Evolutionary conservation across 2,113 vertebrate species (phyloP).

Genomic region (Myotis brandtii): DNA sequence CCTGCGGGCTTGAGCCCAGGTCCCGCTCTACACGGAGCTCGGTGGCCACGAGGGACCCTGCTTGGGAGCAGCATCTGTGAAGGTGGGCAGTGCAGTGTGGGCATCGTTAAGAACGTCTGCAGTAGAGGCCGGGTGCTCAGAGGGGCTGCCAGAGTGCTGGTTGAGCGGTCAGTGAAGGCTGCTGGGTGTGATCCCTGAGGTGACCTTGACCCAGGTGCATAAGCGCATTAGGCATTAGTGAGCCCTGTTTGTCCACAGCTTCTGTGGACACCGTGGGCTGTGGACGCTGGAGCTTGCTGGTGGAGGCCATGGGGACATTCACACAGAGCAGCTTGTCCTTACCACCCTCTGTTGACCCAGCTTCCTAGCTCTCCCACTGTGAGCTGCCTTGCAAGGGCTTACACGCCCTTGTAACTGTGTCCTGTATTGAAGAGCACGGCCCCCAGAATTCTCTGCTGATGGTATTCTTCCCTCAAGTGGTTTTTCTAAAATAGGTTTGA

Average conservation of each 20-base stretch:
- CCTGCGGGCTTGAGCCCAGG: neutral
- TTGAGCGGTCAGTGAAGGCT: neutral
- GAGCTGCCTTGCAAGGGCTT: neutral
- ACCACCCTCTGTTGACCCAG: no score
- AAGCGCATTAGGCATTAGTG: neutral
- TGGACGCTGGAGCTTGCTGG: neutral
- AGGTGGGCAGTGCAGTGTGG: neutral
- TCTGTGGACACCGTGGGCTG: neutral
- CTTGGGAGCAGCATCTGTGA: neutral
- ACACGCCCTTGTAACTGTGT: neutral
- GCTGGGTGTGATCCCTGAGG: neutral
- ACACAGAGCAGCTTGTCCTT: neutral
- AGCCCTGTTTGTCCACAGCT: neutral
- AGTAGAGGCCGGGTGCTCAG: neutral
- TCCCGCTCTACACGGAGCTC: rapidly evolving
- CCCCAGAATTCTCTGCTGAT: neutral
- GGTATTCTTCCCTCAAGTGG: neutral
- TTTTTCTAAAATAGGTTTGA: neutral
- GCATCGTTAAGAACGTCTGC: neutral
- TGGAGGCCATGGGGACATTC: neutral
- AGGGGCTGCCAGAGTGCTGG: neutral
- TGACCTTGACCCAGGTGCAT: neutral
- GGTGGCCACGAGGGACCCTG: neutral
- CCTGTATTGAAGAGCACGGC: rapidly evolving
- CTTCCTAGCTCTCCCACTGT: neutral